Conservation (phyloP, 1,140 invertebrate species). For the Achroia grisella region DNA sequence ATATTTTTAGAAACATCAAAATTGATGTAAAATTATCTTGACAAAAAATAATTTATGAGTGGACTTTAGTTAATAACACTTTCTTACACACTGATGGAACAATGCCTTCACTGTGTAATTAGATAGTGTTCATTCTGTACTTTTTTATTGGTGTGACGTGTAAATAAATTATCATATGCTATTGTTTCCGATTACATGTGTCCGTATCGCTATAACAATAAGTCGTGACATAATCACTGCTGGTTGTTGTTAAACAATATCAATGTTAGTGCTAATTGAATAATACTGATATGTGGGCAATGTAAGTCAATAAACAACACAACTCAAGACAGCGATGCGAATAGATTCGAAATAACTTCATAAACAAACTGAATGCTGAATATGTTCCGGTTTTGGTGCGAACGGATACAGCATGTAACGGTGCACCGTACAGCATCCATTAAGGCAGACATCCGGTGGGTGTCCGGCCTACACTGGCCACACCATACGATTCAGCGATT, state of each 20-base stretch:
- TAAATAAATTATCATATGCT: neutral
- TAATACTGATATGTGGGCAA: neutral
- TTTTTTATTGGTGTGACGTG: too few species aligned
- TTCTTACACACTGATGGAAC: too few species aligned
- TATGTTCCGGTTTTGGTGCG: neutral
- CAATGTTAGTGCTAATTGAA: slow-evolving; percentile 1
- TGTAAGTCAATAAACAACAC: slow-evolving; percentile 1
- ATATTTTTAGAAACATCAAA: too few species aligned
- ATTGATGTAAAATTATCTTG: too few species aligned
- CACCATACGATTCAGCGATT: too few species aligned
- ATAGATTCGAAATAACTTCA: slow-evolving; percentile 37
- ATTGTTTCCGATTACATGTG: neutral
- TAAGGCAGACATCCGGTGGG: slow-evolving; percentile 33
- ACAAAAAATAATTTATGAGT: neutral
- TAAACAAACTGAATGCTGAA: slow-evolving; percentile 39
- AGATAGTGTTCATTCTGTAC: too few species aligned
- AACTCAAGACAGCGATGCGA: slow-evolving; percentile 24
- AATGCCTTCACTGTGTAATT: too few species aligned
- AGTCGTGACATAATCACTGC: neutral
- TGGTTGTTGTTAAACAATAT: neutral
- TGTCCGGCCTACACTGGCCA: neutral
- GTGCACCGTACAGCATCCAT: slow-evolving; percentile 27
- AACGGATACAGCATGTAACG: slow-evolving; percentile 39
- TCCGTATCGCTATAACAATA: neutral
- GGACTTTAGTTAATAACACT: neutral